Evolutionary conservation across 2,797 vertebrate species (phyloP).

Genomic region (Babyrousa celebensis): DNA sequence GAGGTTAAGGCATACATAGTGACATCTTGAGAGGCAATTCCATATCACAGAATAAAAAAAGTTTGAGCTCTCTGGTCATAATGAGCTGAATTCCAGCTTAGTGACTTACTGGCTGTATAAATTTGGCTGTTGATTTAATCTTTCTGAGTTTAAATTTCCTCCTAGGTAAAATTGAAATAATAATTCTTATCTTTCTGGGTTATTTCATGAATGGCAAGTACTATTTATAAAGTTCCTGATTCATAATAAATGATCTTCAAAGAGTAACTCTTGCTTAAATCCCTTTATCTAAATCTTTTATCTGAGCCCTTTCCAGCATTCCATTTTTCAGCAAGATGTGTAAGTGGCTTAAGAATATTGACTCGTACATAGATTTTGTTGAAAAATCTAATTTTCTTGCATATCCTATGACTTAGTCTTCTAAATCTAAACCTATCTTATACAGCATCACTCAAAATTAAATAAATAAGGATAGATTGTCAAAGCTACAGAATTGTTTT

Average conservation of each 20-base stretch:
- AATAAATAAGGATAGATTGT: conserved; percentile 48
- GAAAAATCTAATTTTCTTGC: conserved; percentile 7
- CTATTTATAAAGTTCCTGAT: conserved; percentile 64
- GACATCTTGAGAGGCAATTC: background rate
- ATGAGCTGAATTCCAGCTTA: background rate
- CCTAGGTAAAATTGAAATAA: conserved; percentile 55
- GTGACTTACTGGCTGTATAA: conserved; percentile 55
- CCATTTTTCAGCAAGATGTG: conserved; percentile 69
- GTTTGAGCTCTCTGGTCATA: background rate
- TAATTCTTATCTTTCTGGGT: conserved; percentile 63
- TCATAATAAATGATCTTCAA: conserved; percentile 70
- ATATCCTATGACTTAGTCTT: conserved; percentile 65
- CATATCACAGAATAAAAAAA: background rate
- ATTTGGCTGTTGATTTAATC: conserved; percentile 66
- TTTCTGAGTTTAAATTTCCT: conserved; percentile 60
- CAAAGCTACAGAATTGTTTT: conserved; percentile 34
- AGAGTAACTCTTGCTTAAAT: conserved; percentile 1
- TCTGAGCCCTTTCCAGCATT: conserved; percentile 16
- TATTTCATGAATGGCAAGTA: conserved; percentile 64
- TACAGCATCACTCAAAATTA: background rate
- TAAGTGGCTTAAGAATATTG: conserved; percentile 65
- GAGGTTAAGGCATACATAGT: background rate
- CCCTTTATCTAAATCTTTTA: conserved; percentile 61
- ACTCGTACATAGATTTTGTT: conserved; percentile 46
- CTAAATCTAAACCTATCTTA: conserved; percentile 59